Evolutionary conservation across 2,113 vertebrate genomes (phyloP).

Genomic region (Zapus hudsonius): DNA sequence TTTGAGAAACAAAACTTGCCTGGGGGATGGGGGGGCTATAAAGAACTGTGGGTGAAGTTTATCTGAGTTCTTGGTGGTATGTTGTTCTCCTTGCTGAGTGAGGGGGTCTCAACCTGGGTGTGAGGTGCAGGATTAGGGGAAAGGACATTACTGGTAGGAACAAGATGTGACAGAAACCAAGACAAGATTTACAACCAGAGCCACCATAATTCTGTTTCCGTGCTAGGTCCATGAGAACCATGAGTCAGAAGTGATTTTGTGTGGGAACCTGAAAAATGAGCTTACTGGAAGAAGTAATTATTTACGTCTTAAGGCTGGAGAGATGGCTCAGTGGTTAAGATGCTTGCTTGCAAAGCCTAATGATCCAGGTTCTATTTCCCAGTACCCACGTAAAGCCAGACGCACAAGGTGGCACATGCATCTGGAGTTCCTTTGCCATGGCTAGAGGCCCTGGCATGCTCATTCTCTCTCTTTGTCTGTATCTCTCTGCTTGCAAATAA

Average conservation of each 20-base stretch:
- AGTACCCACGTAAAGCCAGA: no score
- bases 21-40: background rate
- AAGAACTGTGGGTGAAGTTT: background rate
- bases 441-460: no score
- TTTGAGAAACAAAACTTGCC: conserved; percentile 7
- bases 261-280: background rate
- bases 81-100: background rate
- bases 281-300: background rate
- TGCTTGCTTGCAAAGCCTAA: no score
- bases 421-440: no score
- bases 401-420: no score
- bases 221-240: background rate
- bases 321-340: no score
- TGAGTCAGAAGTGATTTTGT: background rate
- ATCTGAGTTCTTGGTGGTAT: background rate
- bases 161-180: background rate
- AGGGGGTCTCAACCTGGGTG: background rate
- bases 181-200: background rate
- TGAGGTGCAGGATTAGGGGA: background rate
- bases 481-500: no score
- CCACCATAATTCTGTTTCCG: background rate
- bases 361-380: no score
- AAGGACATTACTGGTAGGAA: background rate
- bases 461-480: no score
- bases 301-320: no score